A percentile compares a stretch with the other conserved stretches of the same genome.
Conservation (phyloP, 30 jellyfish, hydroid and myxozoan species). For the Sanderia malayensis region DNA sequence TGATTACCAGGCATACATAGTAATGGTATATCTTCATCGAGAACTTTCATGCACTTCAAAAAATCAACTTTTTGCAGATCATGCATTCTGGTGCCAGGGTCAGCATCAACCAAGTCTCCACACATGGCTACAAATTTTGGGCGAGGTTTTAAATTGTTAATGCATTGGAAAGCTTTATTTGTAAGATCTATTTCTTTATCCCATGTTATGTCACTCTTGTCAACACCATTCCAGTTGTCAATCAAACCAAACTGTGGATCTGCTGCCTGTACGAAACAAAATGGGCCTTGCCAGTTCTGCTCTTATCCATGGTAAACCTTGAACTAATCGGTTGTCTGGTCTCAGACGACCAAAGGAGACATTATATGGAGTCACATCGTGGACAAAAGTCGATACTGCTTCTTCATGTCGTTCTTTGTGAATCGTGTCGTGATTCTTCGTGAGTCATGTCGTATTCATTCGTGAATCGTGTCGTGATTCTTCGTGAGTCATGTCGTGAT, state of each 20-base stretch:
- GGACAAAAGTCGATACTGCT: no score
- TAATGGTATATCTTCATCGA: constrained; percentile 65
- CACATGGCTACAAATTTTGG: constrained; percentile 88
- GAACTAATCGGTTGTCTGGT: constrained; percentile 24
- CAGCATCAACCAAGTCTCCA: constrained; percentile 95
- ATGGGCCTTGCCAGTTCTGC: constrained; percentile 58
- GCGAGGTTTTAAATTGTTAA: constrained; percentile 59
- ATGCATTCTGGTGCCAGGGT: constrained; percentile 61
- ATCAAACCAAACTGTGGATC: constrained; percentile 91
- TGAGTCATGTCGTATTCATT: no score
- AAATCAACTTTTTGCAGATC: constrained; percentile 73
- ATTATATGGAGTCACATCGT: no score
- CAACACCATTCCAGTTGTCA: constrained; percentile 86
- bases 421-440: no score
- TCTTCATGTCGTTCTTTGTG: no score
- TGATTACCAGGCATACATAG: constrained; percentile 92
- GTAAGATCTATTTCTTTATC: constrained; percentile 80
- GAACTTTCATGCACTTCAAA: constrained; percentile 22
- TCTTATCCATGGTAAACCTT: constrained; percentile 44
- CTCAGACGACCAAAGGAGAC: not conserved
- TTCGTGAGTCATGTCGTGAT: no score
- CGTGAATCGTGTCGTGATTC: no score
- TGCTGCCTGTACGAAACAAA: constrained; percentile 81
- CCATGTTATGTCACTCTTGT: constrained; percentile 63
- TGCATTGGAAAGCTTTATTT: constrained; percentile 58